Percentiles rank a stretch among this genome's conserved stretches.
These are phyloP conservation scores for Drosophila lacteicornis DNA, from an alignment of 1,140 invertebrate species.

Conservation along the genomic window DNA sequence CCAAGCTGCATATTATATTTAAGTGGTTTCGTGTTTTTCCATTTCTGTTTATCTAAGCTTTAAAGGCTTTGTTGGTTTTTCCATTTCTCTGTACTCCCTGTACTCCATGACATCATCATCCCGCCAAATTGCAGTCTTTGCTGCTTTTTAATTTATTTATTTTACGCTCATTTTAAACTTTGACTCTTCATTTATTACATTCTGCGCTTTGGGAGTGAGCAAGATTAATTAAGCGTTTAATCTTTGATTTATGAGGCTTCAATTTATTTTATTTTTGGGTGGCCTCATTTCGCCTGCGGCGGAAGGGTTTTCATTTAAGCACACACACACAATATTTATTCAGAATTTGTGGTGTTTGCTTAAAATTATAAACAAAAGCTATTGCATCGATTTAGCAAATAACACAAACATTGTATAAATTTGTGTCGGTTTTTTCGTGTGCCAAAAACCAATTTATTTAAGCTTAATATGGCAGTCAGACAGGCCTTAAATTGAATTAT, in stretches of 20 bases:
- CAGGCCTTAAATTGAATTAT: conserved; percentile 50
- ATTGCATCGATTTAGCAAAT: conserved; percentile 26
- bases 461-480: conserved; percentile 51
- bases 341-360: conserved; percentile 27
- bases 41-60: conserved; percentile 30
- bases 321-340: conserved; percentile 8
- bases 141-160: conserved; percentile 32
- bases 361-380: conserved; percentile 46
- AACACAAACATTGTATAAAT: conserved; percentile 33
- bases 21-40: conserved; percentile 6
- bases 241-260: conserved; percentile 66
- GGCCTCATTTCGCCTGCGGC: conserved; percentile 27
- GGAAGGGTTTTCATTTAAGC: conserved; percentile 22
- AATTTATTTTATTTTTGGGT: conserved; percentile 46
- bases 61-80: conserved; percentile 38
- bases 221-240: conserved; percentile 72
- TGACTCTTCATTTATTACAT: conserved; percentile 32
- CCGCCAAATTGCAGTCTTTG: conserved; percentile 21
- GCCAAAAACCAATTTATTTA: conserved; percentile 49
- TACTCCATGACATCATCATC: conserved; percentile 37
- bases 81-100: conserved; percentile 20
- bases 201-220: conserved; percentile 30
- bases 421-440: conserved; percentile 18
- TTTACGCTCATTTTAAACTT: conserved; percentile 32
- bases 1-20: conserved; percentile 6